Base-by-base conservation (phyloP, 2,113 vertebrate species). In the Nesogale talazaci region DNA sequence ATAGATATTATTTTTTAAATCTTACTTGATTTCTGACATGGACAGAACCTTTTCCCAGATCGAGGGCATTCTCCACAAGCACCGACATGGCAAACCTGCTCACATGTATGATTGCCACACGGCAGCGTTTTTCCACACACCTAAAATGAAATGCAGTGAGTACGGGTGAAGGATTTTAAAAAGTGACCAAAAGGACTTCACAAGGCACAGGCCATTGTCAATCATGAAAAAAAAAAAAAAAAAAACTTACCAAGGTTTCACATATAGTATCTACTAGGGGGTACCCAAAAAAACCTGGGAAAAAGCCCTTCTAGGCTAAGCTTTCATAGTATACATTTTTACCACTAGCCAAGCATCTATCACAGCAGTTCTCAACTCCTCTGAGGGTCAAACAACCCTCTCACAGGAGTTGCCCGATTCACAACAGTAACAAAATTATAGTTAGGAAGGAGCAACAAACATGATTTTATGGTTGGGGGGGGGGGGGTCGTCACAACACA, bases 71-170 rank as follows among this genome's bases (percentile, higher is more conserved):
- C 98, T 95, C 99, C 99, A 98, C 99, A 99, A 40, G 86, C 92
- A 76, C 98, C 98, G 25, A 97, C 86, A 34, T 99, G 99, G 97
- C 99, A 99, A 93, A 98, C 94, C 29, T 96, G 95, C 85, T 99
- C 99, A 97, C 99, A 99, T 4, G 98, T 98, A 95, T 99, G 99
- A 97, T 99, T 98, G 6, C 99, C 98, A 97, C 99, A 99, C n/a
- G 98, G 97, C 83, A 99, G 98, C 1, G 84, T 96, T 70, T 97
- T 97, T 1, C 99, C 98, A 95, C 99, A 99, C 16, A 98, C 97
- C 99, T 99, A 93, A 72, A 93, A 97, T 89, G 94, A 84, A 92
- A 95, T 83, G 72, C 86, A 90, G 86, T 91, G 72, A 90, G 83
- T 14, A 84, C 14, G 46, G 93, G 36, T 95, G 16, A 97, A 88